phyloP scores from a whole-genome alignment of 2,888 invertebrate species.

The Galerucella calmariensis region DNA sequence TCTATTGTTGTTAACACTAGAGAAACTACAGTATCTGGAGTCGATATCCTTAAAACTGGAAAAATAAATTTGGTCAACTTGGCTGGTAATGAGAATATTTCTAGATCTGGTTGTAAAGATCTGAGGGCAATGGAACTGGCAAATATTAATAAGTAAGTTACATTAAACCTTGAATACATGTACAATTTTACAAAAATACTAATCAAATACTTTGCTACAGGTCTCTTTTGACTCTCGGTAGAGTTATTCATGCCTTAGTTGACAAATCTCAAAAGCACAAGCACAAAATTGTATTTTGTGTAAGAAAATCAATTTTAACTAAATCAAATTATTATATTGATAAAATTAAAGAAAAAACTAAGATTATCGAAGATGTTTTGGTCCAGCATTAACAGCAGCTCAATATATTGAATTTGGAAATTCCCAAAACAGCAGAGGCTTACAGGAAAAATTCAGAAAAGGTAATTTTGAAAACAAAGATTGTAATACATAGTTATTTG shows the following conservation, averaged over 20 bases:
- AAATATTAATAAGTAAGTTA: slow-evolving; percentile 78
- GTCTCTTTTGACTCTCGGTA: slow-evolving; percentile 86
- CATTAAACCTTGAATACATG: background rate
- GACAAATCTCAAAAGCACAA: slow-evolving; percentile 84
- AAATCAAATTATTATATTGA: slow-evolving; percentile 21
- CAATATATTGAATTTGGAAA: slow-evolving; percentile 13
- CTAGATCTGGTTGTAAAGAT: slow-evolving; percentile 93
- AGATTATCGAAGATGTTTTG: slow-evolving; percentile 21
- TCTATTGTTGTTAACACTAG: slow-evolving; percentile 93
- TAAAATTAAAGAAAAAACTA: slow-evolving; percentile 19
- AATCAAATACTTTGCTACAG: slow-evolving; percentile 65
- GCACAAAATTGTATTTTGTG: slow-evolving; percentile 67
- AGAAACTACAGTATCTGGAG: slow-evolving; percentile 88
- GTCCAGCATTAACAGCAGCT: slow-evolving; percentile 18
- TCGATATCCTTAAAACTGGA: slow-evolving; percentile 92
- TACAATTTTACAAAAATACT: background rate
- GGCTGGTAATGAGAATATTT: slow-evolving; percentile 97
- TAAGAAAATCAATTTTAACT: slow-evolving; percentile 7
- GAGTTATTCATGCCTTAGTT: slow-evolving; percentile 92
- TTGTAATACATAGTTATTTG: background rate
- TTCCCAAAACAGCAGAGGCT: slow-evolving; percentile 25
- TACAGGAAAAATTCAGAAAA: slow-evolving; percentile 26
- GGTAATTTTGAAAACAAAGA: slow-evolving; percentile 16
- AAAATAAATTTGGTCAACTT: slow-evolving; percentile 98
- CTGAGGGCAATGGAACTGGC: slow-evolving; percentile 92